These are phyloP conservation scores for Epinephelus coioides DNA, from an alignment of 2,797 vertebrate species.

Conservation along the genomic window DNA sequence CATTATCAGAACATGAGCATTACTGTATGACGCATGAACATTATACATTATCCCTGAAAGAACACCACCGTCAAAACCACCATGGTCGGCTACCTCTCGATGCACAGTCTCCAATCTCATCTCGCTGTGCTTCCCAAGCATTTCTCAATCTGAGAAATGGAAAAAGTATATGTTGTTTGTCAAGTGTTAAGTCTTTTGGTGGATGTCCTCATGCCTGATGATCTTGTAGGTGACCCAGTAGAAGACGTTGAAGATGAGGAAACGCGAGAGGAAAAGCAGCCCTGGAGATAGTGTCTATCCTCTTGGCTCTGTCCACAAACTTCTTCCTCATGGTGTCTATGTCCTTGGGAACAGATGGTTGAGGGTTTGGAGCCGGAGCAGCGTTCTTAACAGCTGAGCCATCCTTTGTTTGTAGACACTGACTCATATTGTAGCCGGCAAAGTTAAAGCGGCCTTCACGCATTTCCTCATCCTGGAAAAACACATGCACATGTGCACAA, in stretches of 20 bases:
- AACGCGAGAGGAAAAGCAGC: slow-evolving; percentile 97
- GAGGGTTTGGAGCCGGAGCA: slow-evolving; percentile 80
- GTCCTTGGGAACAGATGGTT: slow-evolving; percentile 88
- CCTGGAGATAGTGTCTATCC: slow-evolving; percentile 97
- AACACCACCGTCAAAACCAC: slow-evolving; percentile 51
- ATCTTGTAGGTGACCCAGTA: slow-evolving; percentile 99
- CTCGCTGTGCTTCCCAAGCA: slow-evolving; percentile 46
- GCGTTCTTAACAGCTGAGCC: slow-evolving; percentile 90
- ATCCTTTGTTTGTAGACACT: slow-evolving; percentile 94
- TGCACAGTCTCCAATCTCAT: slow-evolving; percentile 37
- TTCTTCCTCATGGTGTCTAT: slow-evolving; percentile 94
- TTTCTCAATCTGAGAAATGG: slow-evolving; percentile 75
- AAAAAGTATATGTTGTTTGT: slow-evolving; percentile 26
- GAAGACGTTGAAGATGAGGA: slow-evolving; percentile 99
- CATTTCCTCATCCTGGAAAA: slow-evolving; percentile 91
- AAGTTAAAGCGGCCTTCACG: slow-evolving; percentile 96
- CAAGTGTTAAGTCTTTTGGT: slow-evolving; percentile 80
- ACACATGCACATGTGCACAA: slow-evolving; percentile 22
- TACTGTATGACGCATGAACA: slow-evolving; percentile 58
- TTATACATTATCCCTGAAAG: slow-evolving; percentile 80
- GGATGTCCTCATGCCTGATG: slow-evolving; percentile 94
- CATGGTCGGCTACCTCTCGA: slow-evolving; percentile 30
- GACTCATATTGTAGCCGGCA: slow-evolving; percentile 92
- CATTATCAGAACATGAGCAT: slow-evolving; percentile 66
- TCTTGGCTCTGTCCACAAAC: slow-evolving; percentile 98